Percentiles rank a stretch among this genome's conserved stretches.
These are phyloP conservation scores for Enoplolaimus lenunculus DNA, from an alignment of 2,888 invertebrate genomes.

Conservation along the genomic window DNA sequence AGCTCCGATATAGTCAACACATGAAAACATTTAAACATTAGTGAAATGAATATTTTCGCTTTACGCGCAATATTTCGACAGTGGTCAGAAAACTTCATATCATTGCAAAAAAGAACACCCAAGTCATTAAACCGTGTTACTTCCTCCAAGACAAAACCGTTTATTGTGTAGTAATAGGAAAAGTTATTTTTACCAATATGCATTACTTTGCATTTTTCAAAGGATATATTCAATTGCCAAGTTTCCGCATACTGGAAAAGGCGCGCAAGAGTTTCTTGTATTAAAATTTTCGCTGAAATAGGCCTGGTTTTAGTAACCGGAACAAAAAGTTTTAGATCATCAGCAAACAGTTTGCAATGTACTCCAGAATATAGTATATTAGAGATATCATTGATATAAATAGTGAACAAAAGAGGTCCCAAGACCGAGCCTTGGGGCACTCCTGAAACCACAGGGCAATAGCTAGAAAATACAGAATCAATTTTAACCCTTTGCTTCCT, in stretches of 20 bases:
- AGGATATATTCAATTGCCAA: not conserved
- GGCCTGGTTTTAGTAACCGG: not conserved
- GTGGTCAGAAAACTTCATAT: slow-evolving; percentile 1
- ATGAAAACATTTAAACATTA: slow-evolving; percentile 1
- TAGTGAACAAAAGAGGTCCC: slow-evolving; percentile 1
- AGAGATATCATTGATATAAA: not conserved
- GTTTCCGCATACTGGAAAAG: not conserved
- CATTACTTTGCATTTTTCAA: not conserved
- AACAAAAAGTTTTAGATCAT: slow-evolving; percentile 1
- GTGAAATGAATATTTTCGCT: not conserved
- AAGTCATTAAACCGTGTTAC: not conserved
- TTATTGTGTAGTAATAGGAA: not conserved
- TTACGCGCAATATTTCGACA: not conserved
- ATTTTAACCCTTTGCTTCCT: slow-evolving; percentile 3
- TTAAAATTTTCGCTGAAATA: not conserved
- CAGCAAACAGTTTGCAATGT: slow-evolving; percentile 1
- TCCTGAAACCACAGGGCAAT: slow-evolving; percentile 1
- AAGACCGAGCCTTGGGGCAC: slow-evolving; percentile 11
- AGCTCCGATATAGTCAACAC: not conserved
- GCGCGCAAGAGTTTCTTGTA: not conserved
- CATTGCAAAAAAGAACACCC: not conserved
- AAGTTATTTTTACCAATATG: not conserved
- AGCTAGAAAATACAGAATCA: not conserved
- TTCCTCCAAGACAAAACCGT: not conserved
- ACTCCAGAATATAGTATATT: not conserved